These are phyloP conservation scores for Drosophila rufa DNA, from an alignment of 1,140 invertebrate genomes.

Conservation along the genomic window DNA sequence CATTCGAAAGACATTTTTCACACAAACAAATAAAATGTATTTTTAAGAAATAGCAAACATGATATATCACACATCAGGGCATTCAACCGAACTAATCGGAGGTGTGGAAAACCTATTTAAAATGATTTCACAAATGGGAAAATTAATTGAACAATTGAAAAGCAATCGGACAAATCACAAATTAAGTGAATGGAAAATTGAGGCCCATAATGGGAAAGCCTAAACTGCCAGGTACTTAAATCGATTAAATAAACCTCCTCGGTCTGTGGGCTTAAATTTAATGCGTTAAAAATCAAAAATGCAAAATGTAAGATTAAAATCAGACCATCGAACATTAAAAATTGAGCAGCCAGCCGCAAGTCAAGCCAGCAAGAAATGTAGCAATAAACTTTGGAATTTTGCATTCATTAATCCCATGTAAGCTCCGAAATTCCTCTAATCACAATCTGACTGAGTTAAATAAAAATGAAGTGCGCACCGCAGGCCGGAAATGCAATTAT, in stretches of 20 bases:
- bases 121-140: not conserved
- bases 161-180: not conserved
- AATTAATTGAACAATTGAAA: not conserved
- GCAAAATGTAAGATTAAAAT: no score
- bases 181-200: not conserved
- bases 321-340: not conserved
- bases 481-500: slow-evolving; percentile 57
- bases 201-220: not conserved
- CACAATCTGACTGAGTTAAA: slow-evolving; percentile 13
- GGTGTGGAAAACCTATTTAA: not conserved
- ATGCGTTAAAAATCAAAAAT: not conserved
- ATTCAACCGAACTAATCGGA: not conserved
- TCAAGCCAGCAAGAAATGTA: not conserved
- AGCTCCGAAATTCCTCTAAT: slow-evolving; percentile 23
- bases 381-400: not conserved
- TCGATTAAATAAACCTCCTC: no score
- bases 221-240: not conserved
- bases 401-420: slow-evolving; percentile 13
- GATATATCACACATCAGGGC: no score
- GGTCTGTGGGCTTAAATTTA: no score
- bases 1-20: not conserved
- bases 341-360: not conserved
- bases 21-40: not conserved
- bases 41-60: not conserved
- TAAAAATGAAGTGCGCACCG: slow-evolving; percentile 18